Percentiles rank a stretch among this genome's conserved stretches.
These are phyloP conservation scores for Neostethus bicornis DNA, from an alignment of 2,797 vertebrate species.

Conservation along the genomic window DNA sequence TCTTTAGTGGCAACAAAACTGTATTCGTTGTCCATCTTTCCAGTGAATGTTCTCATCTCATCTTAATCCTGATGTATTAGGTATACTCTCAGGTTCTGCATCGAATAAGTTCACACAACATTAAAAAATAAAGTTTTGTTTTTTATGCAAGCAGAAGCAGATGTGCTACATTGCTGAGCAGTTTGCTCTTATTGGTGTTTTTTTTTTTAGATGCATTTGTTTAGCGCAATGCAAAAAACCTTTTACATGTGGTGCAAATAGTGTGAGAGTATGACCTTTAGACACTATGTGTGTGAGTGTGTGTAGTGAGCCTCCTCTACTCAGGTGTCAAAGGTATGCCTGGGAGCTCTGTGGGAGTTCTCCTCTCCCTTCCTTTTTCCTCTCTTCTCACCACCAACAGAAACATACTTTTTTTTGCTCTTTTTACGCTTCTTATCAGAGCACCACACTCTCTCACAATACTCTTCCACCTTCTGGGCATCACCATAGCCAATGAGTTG, in stretches of 20 bases:
- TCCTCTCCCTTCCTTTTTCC: conserved; percentile 74
- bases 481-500: conserved; percentile 95
- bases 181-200: conserved; percentile 34
- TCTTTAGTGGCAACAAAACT: conserved; percentile 43
- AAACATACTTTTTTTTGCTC: conserved; percentile 85
- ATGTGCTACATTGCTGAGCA: conserved; percentile 32
- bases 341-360: conserved; percentile 86
- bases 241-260: conserved; percentile 57
- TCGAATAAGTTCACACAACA: conserved; percentile 24
- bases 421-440: conserved; percentile 92
- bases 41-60: conserved; percentile 20
- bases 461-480: conserved; percentile 93
- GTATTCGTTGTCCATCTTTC: conserved; percentile 30
- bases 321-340: conserved; percentile 86
- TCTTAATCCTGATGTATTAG: conserved; percentile 13
- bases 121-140: conserved; percentile 11
- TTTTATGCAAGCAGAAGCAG: conserved; percentile 19
- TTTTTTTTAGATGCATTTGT: conserved; percentile 39
- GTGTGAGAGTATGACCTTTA: conserved; percentile 52
- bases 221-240: conserved; percentile 48
- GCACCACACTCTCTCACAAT: conserved; percentile 98
- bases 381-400: conserved; percentile 82
- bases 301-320: conserved; percentile 32
- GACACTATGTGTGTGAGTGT: conserved; percentile 15
- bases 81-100: conserved; percentile 20